A percentile compares a stretch with the other conserved stretches of the same genome.
phyloP scores from a whole-genome alignment of 2,113 vertebrate genomes.

The Crypturellus undulatus region DNA sequence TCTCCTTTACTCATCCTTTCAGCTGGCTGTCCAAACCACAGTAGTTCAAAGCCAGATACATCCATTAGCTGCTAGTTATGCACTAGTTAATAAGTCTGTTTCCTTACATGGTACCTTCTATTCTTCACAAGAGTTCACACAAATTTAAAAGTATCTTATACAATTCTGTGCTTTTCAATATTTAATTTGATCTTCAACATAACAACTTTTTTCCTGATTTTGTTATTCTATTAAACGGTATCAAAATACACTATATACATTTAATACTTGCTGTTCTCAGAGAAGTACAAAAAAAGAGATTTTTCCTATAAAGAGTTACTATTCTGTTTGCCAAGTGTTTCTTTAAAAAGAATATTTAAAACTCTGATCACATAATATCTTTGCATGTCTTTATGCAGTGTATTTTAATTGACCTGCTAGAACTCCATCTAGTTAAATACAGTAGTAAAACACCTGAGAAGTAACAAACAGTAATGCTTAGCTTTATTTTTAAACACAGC shows the following conservation, averaged over 20 bases:
- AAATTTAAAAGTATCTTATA: background rate
- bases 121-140: background rate
- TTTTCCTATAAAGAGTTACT: background rate
- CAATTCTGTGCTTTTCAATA: background rate
- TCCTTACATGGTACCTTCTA: slow-evolving; percentile 27
- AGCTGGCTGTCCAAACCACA: slow-evolving; percentile 40
- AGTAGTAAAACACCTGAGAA: background rate
- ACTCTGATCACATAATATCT: background rate
- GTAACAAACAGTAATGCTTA: background rate
- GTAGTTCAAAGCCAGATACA: slow-evolving; percentile 59
- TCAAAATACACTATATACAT: background rate
- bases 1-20: slow-evolving; percentile 46
- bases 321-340: background rate
- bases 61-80: slow-evolving; percentile 47
- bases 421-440: background rate
- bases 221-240: background rate
- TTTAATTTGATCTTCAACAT: background rate
- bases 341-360: background rate
- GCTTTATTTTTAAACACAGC: background rate
- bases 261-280: background rate
- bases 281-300: background rate
- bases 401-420: background rate
- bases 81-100: slow-evolving; percentile 62
- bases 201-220: background rate
- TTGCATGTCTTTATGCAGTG: background rate